phyloP scores from a whole-genome alignment of 1,140 invertebrate species.

The Aphaenogaster rudis region DNA sequence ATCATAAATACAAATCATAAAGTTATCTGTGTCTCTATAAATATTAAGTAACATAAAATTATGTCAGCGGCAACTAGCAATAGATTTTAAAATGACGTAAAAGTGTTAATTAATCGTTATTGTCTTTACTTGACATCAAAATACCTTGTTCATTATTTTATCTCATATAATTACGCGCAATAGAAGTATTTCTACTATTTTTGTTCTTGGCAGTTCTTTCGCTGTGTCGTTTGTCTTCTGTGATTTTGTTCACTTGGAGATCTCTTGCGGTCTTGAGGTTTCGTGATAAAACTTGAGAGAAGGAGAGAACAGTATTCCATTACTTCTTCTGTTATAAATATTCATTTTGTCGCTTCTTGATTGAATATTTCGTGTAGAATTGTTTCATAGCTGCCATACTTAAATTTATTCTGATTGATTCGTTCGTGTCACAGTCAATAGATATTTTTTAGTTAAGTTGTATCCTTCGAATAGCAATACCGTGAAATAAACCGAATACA shows the following conservation, averaged over 20 bases:
- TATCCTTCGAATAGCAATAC: background rate
- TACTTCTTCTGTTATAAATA: constrained; percentile 42
- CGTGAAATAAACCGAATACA: background rate
- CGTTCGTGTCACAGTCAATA: background rate
- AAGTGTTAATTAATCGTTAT: background rate
- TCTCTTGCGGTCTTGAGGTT: background rate
- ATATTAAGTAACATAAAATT: too few relatives aligned
- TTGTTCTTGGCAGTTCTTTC: constrained; percentile 14
- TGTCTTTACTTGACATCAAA: background rate
- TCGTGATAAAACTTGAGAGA: constrained; percentile 32
- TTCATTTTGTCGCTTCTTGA: constrained; percentile 43
- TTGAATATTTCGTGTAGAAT: constrained; percentile 52
- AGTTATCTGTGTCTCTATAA: too few relatives aligned
- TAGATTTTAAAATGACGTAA: too few relatives aligned
- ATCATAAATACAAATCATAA: too few relatives aligned
- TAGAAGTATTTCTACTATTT: constrained; percentile 66
- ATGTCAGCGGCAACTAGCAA: too few relatives aligned
- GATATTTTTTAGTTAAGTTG: constrained; percentile 10
- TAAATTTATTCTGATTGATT: constrained; percentile 41
- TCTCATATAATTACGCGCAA: constrained; percentile 65
- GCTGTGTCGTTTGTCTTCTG: background rate
- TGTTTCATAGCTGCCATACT: background rate
- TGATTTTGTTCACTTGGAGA: constrained; percentile 5
- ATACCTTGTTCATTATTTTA: constrained; percentile 76
- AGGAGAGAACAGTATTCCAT: constrained; percentile 24